These are phyloP conservation scores for Myotis brandtii DNA, from an alignment of 2,113 vertebrate genomes.

Conservation along the genomic window DNA sequence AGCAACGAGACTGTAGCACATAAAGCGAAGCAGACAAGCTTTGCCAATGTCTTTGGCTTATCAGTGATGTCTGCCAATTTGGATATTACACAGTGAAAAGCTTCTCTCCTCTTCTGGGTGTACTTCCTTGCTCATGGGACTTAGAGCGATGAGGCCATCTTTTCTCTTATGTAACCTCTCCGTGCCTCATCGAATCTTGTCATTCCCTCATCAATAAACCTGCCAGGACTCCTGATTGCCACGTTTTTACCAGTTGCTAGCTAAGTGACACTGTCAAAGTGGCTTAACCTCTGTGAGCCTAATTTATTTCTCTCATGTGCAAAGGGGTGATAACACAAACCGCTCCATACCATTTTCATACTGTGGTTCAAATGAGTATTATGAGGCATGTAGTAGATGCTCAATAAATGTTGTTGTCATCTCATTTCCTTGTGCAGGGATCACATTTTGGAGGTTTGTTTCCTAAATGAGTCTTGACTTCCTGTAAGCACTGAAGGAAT, in stretches of 20 bases:
- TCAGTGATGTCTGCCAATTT: conserved; percentile 78
- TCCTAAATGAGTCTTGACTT: not conserved
- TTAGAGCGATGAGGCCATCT: conserved; percentile 62
- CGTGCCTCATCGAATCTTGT: not conserved
- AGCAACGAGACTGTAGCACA: conserved; percentile 76
- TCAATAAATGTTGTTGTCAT: not conserved
- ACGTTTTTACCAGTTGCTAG: not conserved
- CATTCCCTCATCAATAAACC: not conserved
- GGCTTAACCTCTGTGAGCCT: not conserved
- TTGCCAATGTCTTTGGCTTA: conserved; percentile 82
- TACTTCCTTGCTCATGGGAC: conserved; percentile 21
- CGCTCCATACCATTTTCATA: not conserved
- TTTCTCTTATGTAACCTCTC: not conserved
- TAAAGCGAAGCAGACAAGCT: conserved; percentile 72
- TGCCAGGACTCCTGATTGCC: not conserved
- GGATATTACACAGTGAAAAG: conserved; percentile 62
- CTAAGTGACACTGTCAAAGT: not conserved
- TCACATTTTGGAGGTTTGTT: not conserved
- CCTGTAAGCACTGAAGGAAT: not conserved
- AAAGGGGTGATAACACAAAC: not conserved
- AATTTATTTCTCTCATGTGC: not conserved
- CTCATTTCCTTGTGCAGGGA: not conserved
- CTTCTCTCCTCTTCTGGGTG: conserved; percentile 66
- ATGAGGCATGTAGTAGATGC: not conserved
- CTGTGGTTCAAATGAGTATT: not conserved